Percentiles rank a stretch among this genome's conserved stretches.
Conservation (phyloP, 2,797 vertebrate species). For the Danio aesculapii region DNA sequence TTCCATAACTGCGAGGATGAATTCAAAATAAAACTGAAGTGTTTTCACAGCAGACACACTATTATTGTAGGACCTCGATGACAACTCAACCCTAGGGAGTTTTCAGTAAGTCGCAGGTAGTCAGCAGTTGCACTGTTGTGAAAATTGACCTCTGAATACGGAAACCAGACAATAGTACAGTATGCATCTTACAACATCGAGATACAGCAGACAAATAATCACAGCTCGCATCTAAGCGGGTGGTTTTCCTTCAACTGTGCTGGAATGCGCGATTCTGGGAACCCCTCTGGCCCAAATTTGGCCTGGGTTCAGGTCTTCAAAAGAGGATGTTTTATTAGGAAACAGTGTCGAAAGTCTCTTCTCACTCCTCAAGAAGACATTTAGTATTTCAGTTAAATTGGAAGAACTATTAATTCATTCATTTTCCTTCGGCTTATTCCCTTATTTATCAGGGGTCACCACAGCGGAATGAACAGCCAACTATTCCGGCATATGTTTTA, state of each 20-base stretch:
- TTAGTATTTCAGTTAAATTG: not conserved
- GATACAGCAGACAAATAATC: slow-evolving; percentile 56
- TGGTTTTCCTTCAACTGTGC: slow-evolving; percentile 64
- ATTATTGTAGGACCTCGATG: not conserved
- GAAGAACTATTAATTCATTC: not conserved
- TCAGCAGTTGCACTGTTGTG: slow-evolving; percentile 33
- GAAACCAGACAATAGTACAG: slow-evolving; percentile 69
- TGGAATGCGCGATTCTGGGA: slow-evolving; percentile 52
- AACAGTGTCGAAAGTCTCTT: not conserved
- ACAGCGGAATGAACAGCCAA: too few relatives aligned
- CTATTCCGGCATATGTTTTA: too few relatives aligned
- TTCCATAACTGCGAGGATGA: not conserved
- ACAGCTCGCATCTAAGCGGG: slow-evolving; percentile 62
- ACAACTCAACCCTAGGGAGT: not conserved
- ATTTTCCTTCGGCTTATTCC: too few relatives aligned
- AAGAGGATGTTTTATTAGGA: slow-evolving; percentile 51
- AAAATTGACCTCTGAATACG: slow-evolving; percentile 55
- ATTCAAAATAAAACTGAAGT: not conserved
- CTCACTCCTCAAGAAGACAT: not conserved
- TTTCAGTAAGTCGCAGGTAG: not conserved
- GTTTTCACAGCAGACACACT: not conserved
- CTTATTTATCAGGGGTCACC: too few relatives aligned
- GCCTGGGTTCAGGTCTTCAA: slow-evolving; percentile 57
- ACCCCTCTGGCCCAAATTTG: slow-evolving; percentile 63
- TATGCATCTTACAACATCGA: slow-evolving; percentile 52